Conservation (phyloP, 2,888 invertebrate species). For the Miltochrista miniata region DNA sequence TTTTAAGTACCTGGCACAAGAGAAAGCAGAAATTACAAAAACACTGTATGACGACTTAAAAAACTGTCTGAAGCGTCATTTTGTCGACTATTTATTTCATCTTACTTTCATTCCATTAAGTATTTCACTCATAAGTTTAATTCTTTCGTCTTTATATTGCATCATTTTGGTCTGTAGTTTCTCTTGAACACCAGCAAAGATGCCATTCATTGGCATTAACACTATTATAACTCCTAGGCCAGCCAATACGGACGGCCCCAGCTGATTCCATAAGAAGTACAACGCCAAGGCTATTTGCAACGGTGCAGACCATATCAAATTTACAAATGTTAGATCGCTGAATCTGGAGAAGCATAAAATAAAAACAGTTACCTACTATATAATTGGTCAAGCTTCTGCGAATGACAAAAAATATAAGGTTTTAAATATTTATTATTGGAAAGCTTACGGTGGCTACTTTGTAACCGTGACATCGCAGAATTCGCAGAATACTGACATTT, state of each 20-base stretch:
- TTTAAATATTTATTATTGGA: too few species aligned
- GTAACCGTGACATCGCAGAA: too few species aligned
- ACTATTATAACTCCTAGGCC: slow-evolving; percentile 95
- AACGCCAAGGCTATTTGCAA: slow-evolving; percentile 91
- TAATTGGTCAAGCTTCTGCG: neutral
- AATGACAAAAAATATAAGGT: neutral
- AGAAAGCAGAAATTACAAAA: neutral
- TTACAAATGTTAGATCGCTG: slow-evolving; percentile 90
- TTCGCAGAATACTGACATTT: too few species aligned
- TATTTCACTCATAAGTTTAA: slow-evolving; percentile 94
- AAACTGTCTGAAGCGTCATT: too few species aligned
- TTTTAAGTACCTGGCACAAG: slow-evolving; percentile 82
- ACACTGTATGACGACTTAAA: too few species aligned
- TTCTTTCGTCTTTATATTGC: slow-evolving; percentile 93
- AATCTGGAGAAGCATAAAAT: slow-evolving; percentile 65
- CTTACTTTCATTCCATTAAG: slow-evolving; percentile 91
- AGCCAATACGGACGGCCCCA: slow-evolving; percentile 92
- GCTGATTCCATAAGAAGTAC: slow-evolving; percentile 89
- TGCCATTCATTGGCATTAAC: slow-evolving; percentile 91
- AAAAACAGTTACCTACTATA: neutral
- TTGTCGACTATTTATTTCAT: neutral
- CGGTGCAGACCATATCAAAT: slow-evolving; percentile 93
- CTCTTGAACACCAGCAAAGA: slow-evolving; percentile 89
- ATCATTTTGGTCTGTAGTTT: slow-evolving; percentile 90
- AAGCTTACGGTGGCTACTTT: too few species aligned